Evolutionary conservation across 2,797 vertebrate genomes (phyloP).

Genomic region (Chloroceryle amazona): DNA sequence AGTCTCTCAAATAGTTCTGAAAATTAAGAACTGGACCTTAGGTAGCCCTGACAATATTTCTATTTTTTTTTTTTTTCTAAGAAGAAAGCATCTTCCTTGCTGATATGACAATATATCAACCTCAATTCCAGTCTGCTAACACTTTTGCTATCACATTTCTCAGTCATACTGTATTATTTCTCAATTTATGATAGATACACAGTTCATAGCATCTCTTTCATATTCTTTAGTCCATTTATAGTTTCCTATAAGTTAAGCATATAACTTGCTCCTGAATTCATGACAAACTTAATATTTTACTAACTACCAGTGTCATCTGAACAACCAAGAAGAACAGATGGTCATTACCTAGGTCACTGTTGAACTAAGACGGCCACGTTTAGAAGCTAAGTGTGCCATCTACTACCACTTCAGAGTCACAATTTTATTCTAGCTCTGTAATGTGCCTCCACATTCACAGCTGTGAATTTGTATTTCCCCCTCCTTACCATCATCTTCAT

Average conservation of each 20-base stretch:
- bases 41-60: neutral
- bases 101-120: neutral
- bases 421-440: neutral
- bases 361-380: neutral
- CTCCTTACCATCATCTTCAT: neutral
- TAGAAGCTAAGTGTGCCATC: neutral
- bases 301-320: neutral
- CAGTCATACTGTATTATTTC: neutral
- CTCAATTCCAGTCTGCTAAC: neutral
- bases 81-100: neutral
- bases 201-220: neutral
- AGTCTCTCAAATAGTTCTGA: neutral
- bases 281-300: neutral
- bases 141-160: neutral
- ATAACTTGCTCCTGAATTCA: neutral
- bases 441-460: neutral
- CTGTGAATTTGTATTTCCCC: neutral
- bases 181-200: neutral
- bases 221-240: neutral
- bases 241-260: neutral
- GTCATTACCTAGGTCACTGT: neutral
- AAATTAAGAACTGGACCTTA: neutral
- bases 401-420: neutral
- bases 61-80: neutral
- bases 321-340: neutral